These are phyloP conservation scores for Erethizon dorsatum DNA, from an alignment of 2,797 vertebrate genomes.

Conservation along the genomic window DNA sequence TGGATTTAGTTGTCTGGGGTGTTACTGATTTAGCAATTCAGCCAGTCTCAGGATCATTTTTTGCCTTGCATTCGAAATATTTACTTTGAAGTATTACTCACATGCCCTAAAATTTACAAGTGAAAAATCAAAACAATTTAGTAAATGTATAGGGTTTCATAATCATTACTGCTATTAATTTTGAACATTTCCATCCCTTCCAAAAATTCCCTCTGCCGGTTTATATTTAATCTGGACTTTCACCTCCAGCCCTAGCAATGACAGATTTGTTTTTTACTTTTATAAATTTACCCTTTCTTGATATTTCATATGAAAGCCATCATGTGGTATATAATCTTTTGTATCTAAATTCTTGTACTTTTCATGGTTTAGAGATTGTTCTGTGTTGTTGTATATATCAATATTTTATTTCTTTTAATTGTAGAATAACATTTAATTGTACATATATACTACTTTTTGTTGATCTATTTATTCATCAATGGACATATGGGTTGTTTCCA, in stretches of 20 bases:
- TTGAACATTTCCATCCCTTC: neutral
- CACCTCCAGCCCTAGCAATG: neutral
- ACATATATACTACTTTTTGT: neutral
- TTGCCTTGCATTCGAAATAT: neutral
- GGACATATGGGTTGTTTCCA: neutral
- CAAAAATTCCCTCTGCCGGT: neutral
- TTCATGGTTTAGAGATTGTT: neutral
- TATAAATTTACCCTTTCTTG: neutral
- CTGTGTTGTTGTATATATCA: neutral
- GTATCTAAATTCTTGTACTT: neutral
- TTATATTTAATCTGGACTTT: neutral
- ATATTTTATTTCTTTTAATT: neutral
- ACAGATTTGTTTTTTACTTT: neutral
- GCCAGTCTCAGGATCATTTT: neutral
- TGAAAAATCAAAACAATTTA: neutral
- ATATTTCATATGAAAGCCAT: neutral
- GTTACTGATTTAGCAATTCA: slow-evolving; percentile 1
- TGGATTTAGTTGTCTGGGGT: slow-evolving; percentile 11
- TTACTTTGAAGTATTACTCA: neutral
- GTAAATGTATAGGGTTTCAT: neutral
- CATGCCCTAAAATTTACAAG: neutral
- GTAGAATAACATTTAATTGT: neutral
- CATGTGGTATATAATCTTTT: neutral
- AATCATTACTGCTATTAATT: neutral
- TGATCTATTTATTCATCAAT: neutral